Evolutionary conservation across 1,140 invertebrate genomes (phyloP), one percentile per base, ranked within the genome.

Genomic region (Conopomorpha cramerella): DNA sequence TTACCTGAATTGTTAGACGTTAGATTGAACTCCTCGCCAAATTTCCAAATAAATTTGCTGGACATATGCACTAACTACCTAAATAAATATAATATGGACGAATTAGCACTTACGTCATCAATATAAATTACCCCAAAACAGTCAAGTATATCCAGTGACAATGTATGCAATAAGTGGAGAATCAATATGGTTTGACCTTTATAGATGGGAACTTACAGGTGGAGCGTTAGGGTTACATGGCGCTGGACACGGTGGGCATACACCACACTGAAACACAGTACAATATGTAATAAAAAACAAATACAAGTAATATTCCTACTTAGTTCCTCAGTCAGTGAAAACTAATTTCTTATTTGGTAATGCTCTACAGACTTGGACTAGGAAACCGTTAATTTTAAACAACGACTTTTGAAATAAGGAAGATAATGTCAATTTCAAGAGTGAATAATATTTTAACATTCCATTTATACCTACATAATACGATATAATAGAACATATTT

Each of bases 161-260:
- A n/a, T n/a, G n/a, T n/a, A n/a, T n/a, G n/a, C n/a, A n/a, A n/a
- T n/a, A n/a, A n/a, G n/a, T n/a, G n/a, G n/a, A n/a, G n/a, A n/a
- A n/a, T n/a, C n/a, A n/a, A n/a, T n/a, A n/a, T n/a, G n/a, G n/a
- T n/a, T n/a, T n/a, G n/a, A n/a, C n/a, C n/a, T n/a, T n/a, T n/a
- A n/a, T n/a, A n/a, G n/a, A n/a, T n/a, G n/a, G n/a, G n/a, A 28
- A 13, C 56, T 63, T 46, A 68, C 65, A 39, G 60, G 64, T 15
- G 64, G 60, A 16, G 52, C 60, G 27, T 63, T 61, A 0, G 64
- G 62, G 12, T 71, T 71, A 39, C 68, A 73, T 2, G 64, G 52
- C 1, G 68, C 68, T 0, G 68, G 68, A 33, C 68, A 73, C 6
- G 65, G 68, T 1, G 64, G 68, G 27, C 64, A 70, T 0, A 65